A percentile compares a stretch with the other conserved stretches of the same genome.
phyloP scores from a whole-genome alignment of 2,113 vertebrate species.

The Pycnonotus jocosus region DNA sequence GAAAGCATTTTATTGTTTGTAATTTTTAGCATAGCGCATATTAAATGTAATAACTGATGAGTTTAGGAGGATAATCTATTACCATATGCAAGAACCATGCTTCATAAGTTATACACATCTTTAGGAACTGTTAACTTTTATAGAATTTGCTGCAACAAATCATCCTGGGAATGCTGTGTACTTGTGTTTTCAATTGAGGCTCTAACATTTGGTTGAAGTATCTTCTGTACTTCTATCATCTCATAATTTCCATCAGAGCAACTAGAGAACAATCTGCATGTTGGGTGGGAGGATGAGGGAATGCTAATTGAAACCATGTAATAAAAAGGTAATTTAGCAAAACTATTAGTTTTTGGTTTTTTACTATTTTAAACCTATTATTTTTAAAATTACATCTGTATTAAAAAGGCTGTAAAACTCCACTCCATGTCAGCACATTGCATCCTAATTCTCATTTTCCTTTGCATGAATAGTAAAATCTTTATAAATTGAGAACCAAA shows the following conservation, averaged over 20 bases:
- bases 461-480: constrained; percentile 71
- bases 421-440: constrained; percentile 54
- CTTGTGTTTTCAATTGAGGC: constrained; percentile 29
- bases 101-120: constrained; percentile 7
- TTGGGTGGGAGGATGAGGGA: constrained; percentile 55
- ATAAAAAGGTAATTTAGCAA: constrained; percentile 72
- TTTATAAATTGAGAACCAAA: constrained; percentile 63
- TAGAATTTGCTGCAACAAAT: constrained; percentile 44
- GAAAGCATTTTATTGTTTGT: constrained; percentile 66
- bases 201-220: constrained; percentile 5
- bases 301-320: constrained; percentile 61
- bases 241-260: constrained; percentile 52
- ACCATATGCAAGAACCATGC: constrained; percentile 24
- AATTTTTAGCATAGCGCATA: constrained; percentile 32
- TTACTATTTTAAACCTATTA: constrained; percentile 69
- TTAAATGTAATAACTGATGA: constrained; percentile 65
- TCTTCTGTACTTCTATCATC: constrained; percentile 43
- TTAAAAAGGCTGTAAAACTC: constrained; percentile 70
- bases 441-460: constrained; percentile 53
- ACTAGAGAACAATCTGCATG: constrained; percentile 12
- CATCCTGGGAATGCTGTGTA: background rate
- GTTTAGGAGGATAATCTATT: constrained; percentile 37
- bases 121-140: constrained; percentile 46
- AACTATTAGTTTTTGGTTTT: constrained; percentile 51
- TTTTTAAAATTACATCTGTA: constrained; percentile 72